Evolutionary conservation across 92 coral and sea anemone species (phyloP).

Genomic region (Siderastrea radians): DNA sequence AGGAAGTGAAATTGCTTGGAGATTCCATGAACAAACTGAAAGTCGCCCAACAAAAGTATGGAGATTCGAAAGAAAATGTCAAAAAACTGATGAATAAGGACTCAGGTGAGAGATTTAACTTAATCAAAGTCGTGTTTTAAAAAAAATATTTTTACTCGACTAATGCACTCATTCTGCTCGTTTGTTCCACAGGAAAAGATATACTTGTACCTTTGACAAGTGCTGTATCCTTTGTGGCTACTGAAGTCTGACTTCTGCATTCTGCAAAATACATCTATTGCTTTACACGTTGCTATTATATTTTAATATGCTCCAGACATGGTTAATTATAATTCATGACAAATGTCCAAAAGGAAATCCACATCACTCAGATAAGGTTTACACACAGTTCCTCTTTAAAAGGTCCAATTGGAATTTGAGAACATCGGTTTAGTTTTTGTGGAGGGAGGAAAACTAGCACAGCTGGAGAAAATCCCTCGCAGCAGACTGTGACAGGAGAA

Average conservation of each 20-base stretch:
- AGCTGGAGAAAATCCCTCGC: too few relatives aligned
- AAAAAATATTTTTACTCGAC: not conserved
- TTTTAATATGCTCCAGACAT: not conserved
- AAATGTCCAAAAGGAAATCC: too few relatives aligned
- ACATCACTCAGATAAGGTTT: too few relatives aligned
- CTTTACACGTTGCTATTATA: not conserved
- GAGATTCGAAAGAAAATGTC: slow-evolving; percentile 93
- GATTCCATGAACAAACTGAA: slow-evolving; percentile 94
- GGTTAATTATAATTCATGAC: too few relatives aligned
- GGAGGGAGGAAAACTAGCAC: too few relatives aligned
- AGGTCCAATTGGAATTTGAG: too few relatives aligned
- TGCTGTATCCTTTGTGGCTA: slow-evolving; percentile 80
- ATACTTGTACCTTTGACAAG: slow-evolving; percentile 94
- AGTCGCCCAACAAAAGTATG: slow-evolving; percentile 94
- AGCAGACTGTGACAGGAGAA: too few relatives aligned
- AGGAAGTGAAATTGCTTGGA: slow-evolving; percentile 95
- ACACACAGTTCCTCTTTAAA: too few relatives aligned
- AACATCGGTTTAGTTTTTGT: too few relatives aligned
- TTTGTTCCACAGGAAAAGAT: slow-evolving; percentile 74
- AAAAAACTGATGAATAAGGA: slow-evolving; percentile 80
- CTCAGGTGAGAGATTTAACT: slow-evolving; percentile 53
- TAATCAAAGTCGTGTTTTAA: not conserved
- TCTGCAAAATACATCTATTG: too few relatives aligned
- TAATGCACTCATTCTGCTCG: too few relatives aligned
- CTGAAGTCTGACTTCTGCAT: too few relatives aligned